These are phyloP conservation scores for Diuraphis noxia DNA, from an alignment of 1,140 invertebrate species.

Conservation along the genomic window DNA sequence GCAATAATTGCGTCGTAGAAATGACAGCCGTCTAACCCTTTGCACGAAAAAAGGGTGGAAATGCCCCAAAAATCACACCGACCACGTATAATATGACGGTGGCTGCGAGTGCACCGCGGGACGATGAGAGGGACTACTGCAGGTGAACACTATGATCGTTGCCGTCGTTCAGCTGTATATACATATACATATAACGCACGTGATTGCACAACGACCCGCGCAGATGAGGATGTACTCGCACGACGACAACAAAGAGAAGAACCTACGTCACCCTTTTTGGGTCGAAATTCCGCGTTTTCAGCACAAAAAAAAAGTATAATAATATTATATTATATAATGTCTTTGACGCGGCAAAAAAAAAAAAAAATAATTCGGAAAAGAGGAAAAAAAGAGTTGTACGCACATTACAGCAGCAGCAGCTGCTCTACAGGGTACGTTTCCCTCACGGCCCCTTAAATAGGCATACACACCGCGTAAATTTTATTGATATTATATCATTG, in stretches of 20 bases:
- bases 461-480: not conserved
- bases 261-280: slow-evolving; percentile 23
- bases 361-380: slow-evolving; percentile 14
- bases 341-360: slow-evolving; percentile 21
- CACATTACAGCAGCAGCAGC: not conserved
- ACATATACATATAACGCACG: not conserved
- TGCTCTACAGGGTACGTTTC: not conserved
- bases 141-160: slow-evolving; percentile 29
- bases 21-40: slow-evolving; percentile 15
- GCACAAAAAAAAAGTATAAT: slow-evolving; percentile 48
- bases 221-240: not conserved
- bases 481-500: slow-evolving; percentile 11
- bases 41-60: slow-evolving; percentile 35
- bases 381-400: slow-evolving; percentile 36
- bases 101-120: not conserved
- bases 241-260: slow-evolving; percentile 32
- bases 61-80: slow-evolving; percentile 43
- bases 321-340: slow-evolving; percentile 41
- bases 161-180: slow-evolving; percentile 23
- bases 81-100: not conserved
- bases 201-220: slow-evolving; percentile 37
- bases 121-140: not conserved
- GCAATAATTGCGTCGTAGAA: slow-evolving; percentile 45
- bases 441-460: not conserved
- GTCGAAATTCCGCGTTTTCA: slow-evolving; percentile 44